Evolutionary conservation across 2,888 invertebrate species (phyloP).

Genomic region (Ischnus inquisitorius): DNA sequence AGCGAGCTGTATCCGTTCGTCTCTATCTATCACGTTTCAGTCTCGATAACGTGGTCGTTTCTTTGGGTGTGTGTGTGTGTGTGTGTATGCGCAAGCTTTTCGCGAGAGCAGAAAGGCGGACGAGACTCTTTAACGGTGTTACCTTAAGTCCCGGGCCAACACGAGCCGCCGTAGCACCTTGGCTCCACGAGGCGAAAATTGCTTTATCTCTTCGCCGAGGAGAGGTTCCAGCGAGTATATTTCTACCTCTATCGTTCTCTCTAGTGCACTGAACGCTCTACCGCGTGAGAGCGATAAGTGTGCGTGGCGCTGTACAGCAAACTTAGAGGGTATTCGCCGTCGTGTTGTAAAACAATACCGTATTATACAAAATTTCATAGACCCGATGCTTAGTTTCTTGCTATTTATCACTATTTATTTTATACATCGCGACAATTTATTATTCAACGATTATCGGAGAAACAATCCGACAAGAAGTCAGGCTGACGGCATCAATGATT

Average conservation of each 20-base stretch:
- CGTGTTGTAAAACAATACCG: not conserved
- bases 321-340: not conserved
- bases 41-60: conserved; percentile 37
- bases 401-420: not conserved
- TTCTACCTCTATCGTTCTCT: conserved; percentile 20
- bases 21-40: conserved; percentile 39
- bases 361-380: not conserved
- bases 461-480: too few relatives aligned
- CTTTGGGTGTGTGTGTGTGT: conserved; percentile 2
- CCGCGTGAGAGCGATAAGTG: not conserved
- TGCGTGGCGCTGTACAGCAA: not conserved
- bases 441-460: not conserved
- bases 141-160: conserved; percentile 33
- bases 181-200: conserved; percentile 15
- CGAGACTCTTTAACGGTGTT: conserved; percentile 35
- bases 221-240: conserved; percentile 67
- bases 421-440: not conserved
- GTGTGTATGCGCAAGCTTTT: not conserved
- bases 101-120: conserved; percentile 19
- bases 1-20: not conserved
- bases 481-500: too few relatives aligned
- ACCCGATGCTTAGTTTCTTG: not conserved
- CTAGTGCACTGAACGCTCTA: not conserved
- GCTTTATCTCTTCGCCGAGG: conserved; percentile 63
- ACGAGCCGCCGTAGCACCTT: conserved; percentile 16